Evolutionary conservation across 1,140 invertebrate genomes (phyloP), one percentile per base, ranked within the genome.

Genomic region (Lasioglossum baleicum): DNA sequence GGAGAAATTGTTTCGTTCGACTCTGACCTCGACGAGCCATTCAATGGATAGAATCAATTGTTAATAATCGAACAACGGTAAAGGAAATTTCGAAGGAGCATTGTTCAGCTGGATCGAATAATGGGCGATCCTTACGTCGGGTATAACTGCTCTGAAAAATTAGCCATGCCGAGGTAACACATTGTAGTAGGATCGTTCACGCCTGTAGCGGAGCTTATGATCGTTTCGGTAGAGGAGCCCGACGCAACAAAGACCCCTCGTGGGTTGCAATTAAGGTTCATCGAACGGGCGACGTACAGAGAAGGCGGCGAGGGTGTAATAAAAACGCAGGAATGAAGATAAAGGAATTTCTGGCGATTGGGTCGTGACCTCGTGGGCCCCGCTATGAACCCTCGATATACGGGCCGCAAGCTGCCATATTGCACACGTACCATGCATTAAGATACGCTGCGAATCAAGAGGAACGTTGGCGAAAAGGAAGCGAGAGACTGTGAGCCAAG

Each of bases 291-390:
- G 56, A 73, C 70, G 70, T 68, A 73, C 22, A 11, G 70, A 71
- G 81, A 74, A 66, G 76, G 76, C 76, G 76, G 70, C 81, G 53
- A 80, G 70, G 65, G 81, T 80, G 76, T 82, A 82, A 82, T 80
- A 82, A 82, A 82, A 82, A 82, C 81, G 76, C 65, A 71, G 70
- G 76, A 78, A 68, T 80, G 81, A 82, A 82, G 81, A 80, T 82
- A 82, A 82, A 82, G 81, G 81, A 82, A 82, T 82, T 82, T 82
- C 81, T 82, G 81, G 81, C 67, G 68, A 82, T 79, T 63, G 81
- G 81, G 81, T 82, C 81, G 58, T 79, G 81, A 82, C 76, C 76
- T 70, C 31, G n/a, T 40, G 56, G 65, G 44, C 81, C 70, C 51
- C 70, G 51, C 70, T 76, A 82, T 82, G 81, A 82, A 82, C 81